Base-by-base conservation (phyloP, 2,888 invertebrate genomes). In the Iphiclides podalirius region DNA sequence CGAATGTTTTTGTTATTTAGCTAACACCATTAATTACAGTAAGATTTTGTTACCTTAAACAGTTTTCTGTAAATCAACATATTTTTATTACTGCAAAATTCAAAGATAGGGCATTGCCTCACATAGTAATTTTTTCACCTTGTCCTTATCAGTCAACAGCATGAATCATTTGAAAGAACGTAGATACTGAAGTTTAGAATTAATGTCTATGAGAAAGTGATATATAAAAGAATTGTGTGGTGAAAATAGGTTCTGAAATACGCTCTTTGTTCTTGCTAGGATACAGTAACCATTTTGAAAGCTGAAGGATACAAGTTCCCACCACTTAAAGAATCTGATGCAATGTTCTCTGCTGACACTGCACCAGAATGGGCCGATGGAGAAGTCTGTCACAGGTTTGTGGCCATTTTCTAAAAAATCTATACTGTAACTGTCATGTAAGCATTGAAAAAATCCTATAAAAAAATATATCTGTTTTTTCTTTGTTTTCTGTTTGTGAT, bases 351-450 rank as follows among this genome's bases (percentile, higher is more conserved):
- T 48, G 96, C 99, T 2, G 98, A 99, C 74, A 95, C 95, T 15
- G 99, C 99, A 8, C 99, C 99, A 0, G 96, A 97, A 70, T 99
- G 99, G 99, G 95, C 94, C 1, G 98, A 99, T 72, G 98, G 98
- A 11, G 95, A 96, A 70, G 94, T 94, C 7, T 99, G 99, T 68
- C 96, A 98, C 85, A 93, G 89, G 89, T 86, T 58, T 55, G 66
- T 60, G 15, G 26, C 6, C 11, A 11, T 31, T 20, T n/a, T n/a
- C n/a, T n/a, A n/a, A 6, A 26, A 26, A 26, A 36, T 49, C 11
- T 11, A 16, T 42, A n/a, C 46, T 35, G 6, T n/a, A n/a, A n/a
- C n/a, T n/a, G n/a, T n/a, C n/a, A n/a, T n/a, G n/a, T n/a, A n/a
- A n/a, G n/a, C n/a, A n/a, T n/a, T n/a, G n/a, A n/a, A n/a, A n/a